A percentile compares a stretch with the other conserved stretches of the same genome.
phyloP scores from a whole-genome alignment of 2,888 invertebrate genomes.

The Encarsia formosa region DNA sequence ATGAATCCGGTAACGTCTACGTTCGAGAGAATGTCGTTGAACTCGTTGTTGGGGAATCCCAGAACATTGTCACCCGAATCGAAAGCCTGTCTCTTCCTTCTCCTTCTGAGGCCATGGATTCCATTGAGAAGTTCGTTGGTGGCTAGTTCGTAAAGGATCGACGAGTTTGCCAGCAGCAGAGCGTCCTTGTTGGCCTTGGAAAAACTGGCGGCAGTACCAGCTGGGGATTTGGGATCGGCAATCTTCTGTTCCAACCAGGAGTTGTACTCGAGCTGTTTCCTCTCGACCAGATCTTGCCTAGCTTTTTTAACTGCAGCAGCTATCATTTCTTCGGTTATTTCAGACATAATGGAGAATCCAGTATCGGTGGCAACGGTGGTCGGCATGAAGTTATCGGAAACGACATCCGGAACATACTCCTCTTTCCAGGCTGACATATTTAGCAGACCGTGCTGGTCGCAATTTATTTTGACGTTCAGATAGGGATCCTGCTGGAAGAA shows the following conservation, averaged over 20 bases:
- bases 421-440: conserved; percentile 71
- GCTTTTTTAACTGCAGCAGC: conserved; percentile 75
- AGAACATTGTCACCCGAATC: conserved; percentile 58
- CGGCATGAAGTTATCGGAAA: conserved; percentile 42
- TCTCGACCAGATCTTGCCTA: conserved; percentile 68
- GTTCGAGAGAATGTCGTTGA: conserved; percentile 73
- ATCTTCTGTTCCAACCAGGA: conserved; percentile 61
- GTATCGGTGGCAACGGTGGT: conserved; percentile 2
- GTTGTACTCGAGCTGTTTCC: conserved; percentile 77
- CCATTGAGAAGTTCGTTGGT: conserved; percentile 80
- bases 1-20: conserved; percentile 73
- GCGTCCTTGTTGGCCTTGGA: conserved; percentile 85
- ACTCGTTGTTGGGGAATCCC: conserved; percentile 59
- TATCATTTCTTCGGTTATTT: conserved; percentile 67
- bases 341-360: conserved; percentile 52
- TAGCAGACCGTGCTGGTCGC: conserved; percentile 67
- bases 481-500: conserved; percentile 83
- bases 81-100: conserved; percentile 70
- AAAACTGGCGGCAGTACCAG: conserved; percentile 84
- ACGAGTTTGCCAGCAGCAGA: conserved; percentile 77
- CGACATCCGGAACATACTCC: conserved; percentile 41
- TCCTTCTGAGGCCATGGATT: conserved; percentile 47
- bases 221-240: conserved; percentile 80
- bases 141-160: conserved; percentile 79
- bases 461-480: conserved; percentile 69